Percentiles rank a stretch among this genome's conserved stretches.
These are phyloP conservation scores for Tillus elongatus DNA, from an alignment of 2,888 invertebrate species.

Conservation along the genomic window DNA sequence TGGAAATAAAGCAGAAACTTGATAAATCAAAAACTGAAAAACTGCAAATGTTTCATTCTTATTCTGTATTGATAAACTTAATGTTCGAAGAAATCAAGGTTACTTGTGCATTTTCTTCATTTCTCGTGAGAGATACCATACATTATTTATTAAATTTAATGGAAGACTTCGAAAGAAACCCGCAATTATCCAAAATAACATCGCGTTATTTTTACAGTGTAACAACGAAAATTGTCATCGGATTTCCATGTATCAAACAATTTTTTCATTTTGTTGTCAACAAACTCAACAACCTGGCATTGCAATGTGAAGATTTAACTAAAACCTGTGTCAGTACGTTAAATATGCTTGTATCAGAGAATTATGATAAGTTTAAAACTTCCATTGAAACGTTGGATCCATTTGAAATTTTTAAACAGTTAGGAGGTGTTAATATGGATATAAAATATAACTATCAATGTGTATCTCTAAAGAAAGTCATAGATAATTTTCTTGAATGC, in stretches of 20 bases:
- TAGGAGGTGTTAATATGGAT: constrained; percentile 32
- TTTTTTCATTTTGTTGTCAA: constrained; percentile 47
- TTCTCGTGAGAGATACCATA: constrained; percentile 49
- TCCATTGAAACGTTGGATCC: constrained; percentile 46
- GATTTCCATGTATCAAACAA: constrained; percentile 43
- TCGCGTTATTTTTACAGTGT: constrained; percentile 40
- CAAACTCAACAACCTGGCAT: constrained; percentile 38
- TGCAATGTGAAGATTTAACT: background rate
- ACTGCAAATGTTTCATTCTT: too few species aligned
- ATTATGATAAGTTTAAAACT: constrained; percentile 41
- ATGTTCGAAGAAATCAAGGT: constrained; percentile 36
- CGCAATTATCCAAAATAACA: constrained; percentile 32
- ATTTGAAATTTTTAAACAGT: constrained; percentile 37
- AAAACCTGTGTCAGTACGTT: constrained; percentile 35
- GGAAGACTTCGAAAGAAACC: constrained; percentile 35
- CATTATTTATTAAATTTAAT: constrained; percentile 48
- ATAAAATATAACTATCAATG: constrained; percentile 32
- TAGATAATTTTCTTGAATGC: constrained; percentile 45
- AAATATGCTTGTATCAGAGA: constrained; percentile 47
- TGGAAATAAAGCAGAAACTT: background rate
- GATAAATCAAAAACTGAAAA: constrained; percentile 36
- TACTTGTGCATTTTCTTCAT: constrained; percentile 40
- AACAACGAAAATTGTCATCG: constrained; percentile 42
- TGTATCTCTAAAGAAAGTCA: constrained; percentile 39
- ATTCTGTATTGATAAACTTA: too few species aligned